These are phyloP conservation scores for Cromileptes altivelis DNA, from an alignment of 2,113 vertebrate species.

Conservation along the genomic window DNA sequence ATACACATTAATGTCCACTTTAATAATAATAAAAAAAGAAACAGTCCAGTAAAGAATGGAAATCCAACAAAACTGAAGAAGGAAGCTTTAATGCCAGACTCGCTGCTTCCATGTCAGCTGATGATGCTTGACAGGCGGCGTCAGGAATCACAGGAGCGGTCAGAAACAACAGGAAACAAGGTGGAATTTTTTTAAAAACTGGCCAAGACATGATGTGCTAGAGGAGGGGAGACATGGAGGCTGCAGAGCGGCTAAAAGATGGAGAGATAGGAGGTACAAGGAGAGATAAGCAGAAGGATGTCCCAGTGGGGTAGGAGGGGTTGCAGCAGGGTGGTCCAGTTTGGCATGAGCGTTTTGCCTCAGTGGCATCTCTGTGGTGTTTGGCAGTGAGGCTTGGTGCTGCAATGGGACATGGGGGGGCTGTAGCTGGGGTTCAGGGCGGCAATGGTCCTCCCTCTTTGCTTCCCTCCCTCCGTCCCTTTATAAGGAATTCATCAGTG, in stretches of 20 bases:
- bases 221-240: slow-evolving; percentile 38
- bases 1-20: slow-evolving; percentile 72
- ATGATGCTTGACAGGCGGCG: slow-evolving; percentile 10
- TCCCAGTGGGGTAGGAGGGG: slow-evolving; percentile 41
- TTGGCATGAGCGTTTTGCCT: slow-evolving; percentile 69
- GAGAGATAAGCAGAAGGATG: slow-evolving; percentile 47
- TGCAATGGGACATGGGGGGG: slow-evolving; percentile 27
- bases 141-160: slow-evolving; percentile 53
- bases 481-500: slow-evolving; percentile 68
- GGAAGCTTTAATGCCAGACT: slow-evolving; percentile 61
- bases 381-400: slow-evolving; percentile 75
- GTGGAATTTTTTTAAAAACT: slow-evolving; percentile 15
- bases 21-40: slow-evolving; percentile 64
- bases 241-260: slow-evolving; percentile 40
- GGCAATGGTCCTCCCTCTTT: slow-evolving; percentile 37
- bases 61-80: slow-evolving; percentile 55
- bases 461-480: slow-evolving; percentile 30
- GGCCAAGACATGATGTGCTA: slow-evolving; percentile 22
- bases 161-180: slow-evolving; percentile 30
- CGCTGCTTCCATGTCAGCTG: slow-evolving; percentile 48
- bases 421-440: slow-evolving; percentile 37
- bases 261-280: slow-evolving; percentile 42
- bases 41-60: slow-evolving; percentile 53
- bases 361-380: slow-evolving; percentile 74
- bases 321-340: slow-evolving; percentile 51